Percentiles rank a stretch among this genome's conserved stretches.
phyloP scores from a whole-genome alignment of 2,888 invertebrate species.

The Tetranychus piercei region DNA sequence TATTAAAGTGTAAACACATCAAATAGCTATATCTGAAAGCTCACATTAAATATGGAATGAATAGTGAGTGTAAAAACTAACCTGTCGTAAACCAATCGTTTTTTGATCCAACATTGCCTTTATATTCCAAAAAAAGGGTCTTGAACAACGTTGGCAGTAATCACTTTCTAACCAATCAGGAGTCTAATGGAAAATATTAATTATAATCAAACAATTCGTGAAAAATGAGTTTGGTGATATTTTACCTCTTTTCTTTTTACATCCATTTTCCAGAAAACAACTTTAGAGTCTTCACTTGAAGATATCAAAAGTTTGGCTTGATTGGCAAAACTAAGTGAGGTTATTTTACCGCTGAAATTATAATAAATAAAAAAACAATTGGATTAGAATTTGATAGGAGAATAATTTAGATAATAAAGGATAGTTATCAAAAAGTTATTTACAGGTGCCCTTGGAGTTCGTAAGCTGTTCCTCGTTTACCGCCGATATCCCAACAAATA shows the following conservation, averaged over 20 bases:
- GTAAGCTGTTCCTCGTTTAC: slow-evolving; percentile 84
- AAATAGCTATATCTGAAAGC: background rate
- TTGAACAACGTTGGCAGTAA: slow-evolving; percentile 74
- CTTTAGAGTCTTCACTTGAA: slow-evolving; percentile 71
- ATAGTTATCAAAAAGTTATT: slow-evolving; percentile 25
- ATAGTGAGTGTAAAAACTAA: slow-evolving; percentile 23
- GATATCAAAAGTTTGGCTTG: slow-evolving; percentile 62
- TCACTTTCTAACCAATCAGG: slow-evolving; percentile 90
- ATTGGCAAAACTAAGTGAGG: slow-evolving; percentile 64
- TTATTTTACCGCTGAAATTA: slow-evolving; percentile 59
- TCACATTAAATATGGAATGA: background rate
- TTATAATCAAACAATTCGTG: background rate
- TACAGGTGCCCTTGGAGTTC: slow-evolving; percentile 88
- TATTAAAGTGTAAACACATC: background rate
- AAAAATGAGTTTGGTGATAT: background rate
- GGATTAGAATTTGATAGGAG: background rate
- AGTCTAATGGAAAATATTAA: slow-evolving; percentile 39
- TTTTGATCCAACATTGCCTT: slow-evolving; percentile 95
- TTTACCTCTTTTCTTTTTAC: slow-evolving; percentile 54
- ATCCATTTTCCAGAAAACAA: slow-evolving; percentile 88
- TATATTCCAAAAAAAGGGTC: slow-evolving; percentile 98
- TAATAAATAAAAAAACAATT: slow-evolving; percentile 6
- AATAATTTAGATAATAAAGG: background rate
- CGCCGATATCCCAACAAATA: slow-evolving; percentile 97
- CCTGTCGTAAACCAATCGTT: slow-evolving; percentile 59